Evolutionary conservation across 2,888 invertebrate species (phyloP).

Genomic region (Marronus borbonicus): DNA sequence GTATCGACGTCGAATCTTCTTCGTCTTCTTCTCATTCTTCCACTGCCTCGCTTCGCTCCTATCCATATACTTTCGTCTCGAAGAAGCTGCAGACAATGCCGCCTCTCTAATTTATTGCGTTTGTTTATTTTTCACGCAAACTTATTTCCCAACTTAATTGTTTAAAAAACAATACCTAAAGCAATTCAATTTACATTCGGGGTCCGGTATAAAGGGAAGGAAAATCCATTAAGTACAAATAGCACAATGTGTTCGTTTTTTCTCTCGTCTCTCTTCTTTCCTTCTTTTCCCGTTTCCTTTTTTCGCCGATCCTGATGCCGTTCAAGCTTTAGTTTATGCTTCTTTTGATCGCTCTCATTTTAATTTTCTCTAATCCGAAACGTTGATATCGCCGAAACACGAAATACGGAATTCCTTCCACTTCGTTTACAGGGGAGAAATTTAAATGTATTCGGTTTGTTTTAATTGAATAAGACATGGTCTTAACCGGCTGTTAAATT

Average conservation of each 20-base stretch:
- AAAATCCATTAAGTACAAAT: constrained; percentile 45
- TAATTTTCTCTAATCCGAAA: constrained; percentile 30
- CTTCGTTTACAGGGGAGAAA: constrained; percentile 23
- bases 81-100: constrained; percentile 58
- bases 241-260: constrained; percentile 4
- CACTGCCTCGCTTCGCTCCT: constrained; percentile 44
- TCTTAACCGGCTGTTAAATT: constrained; percentile 15
- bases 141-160: constrained; percentile 50
- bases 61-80: constrained; percentile 15
- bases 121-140: constrained; percentile 59
- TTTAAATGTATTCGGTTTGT: constrained; percentile 17
- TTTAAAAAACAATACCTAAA: constrained; percentile 47
- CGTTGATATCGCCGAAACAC: constrained; percentile 14
- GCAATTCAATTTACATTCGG: constrained; percentile 44
- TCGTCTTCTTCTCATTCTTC: constrained; percentile 54
- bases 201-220: constrained; percentile 8
- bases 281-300: constrained; percentile 8
- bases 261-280: constrained; percentile 7
- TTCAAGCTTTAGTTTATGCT: constrained; percentile 27
- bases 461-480: constrained; percentile 33
- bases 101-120: constrained; percentile 62
- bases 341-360: constrained; percentile 29
- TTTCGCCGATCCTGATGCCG: not conserved
- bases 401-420: constrained; percentile 18
- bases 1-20: constrained; percentile 15